Conservation (phyloP, 2,113 vertebrate genomes). For the Cervus canadensis region DNA sequence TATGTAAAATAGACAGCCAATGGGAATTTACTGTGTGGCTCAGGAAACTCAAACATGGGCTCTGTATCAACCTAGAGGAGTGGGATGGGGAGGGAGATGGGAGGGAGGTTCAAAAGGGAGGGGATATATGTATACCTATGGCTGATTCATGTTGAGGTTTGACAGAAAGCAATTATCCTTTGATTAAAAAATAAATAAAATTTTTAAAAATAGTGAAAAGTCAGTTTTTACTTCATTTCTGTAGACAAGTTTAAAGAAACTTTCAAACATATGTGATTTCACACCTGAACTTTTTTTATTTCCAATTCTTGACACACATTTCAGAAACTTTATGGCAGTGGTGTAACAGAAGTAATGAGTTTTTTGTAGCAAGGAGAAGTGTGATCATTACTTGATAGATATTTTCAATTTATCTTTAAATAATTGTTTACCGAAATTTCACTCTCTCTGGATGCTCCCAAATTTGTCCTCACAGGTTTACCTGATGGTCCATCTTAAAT, state of each 20-base stretch:
- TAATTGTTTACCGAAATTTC: not conserved
- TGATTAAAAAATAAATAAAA: not conserved
- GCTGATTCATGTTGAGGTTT: not conserved
- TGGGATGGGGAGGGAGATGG: not conserved
- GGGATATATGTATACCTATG: not conserved
- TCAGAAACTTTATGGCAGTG: not conserved
- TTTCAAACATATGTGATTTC: not conserved
- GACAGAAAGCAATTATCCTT: not conserved
- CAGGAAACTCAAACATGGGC: not conserved
- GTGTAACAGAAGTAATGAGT: not conserved
- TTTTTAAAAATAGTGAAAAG: not conserved
- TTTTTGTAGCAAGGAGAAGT: not conserved
- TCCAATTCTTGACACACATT: not conserved
- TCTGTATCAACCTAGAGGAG: not conserved
- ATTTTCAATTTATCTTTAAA: slow-evolving; percentile 25
- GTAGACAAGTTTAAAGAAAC: not conserved
- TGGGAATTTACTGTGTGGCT: not conserved
- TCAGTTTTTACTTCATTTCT: not conserved
- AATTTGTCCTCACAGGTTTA: not conserved
- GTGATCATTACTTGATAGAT: not conserved
- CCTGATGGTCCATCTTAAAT: not conserved
- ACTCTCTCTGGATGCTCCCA: not conserved
- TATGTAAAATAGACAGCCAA: not conserved
- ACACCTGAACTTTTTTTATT: not conserved
- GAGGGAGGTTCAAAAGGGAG: not conserved